Conservation (phyloP, 2,888 invertebrate species). For the Euphydryas editha region DNA sequence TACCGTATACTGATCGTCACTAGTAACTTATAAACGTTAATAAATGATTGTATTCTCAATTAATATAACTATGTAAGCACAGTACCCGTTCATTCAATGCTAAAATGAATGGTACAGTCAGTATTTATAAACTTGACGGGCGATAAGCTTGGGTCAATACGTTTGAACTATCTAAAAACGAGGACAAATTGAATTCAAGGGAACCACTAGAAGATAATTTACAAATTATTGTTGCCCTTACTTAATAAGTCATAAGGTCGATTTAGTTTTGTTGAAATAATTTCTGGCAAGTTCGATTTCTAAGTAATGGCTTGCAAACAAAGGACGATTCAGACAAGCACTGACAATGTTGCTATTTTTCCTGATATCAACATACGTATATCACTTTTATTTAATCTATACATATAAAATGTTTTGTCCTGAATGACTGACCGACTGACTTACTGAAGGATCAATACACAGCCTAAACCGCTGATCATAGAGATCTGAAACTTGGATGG, state of each 20-base stretch:
- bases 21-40: slow-evolving; percentile 1
- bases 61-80: background rate
- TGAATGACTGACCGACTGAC: too few species aligned
- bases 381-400: background rate
- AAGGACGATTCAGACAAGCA: background rate
- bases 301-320: slow-evolving; percentile 3
- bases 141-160: slow-evolving; percentile 31
- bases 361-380: background rate
- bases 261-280: background rate
- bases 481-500: too few species aligned
- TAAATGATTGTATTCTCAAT: background rate
- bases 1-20: background rate
- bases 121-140: slow-evolving; percentile 25
- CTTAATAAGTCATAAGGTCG: background rate
- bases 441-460: too few species aligned
- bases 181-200: slow-evolving; percentile 7
- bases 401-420: too few species aligned
- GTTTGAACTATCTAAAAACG: slow-evolving; percentile 11
- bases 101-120: slow-evolving; percentile 12
- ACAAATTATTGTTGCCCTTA: background rate
- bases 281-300: background rate
- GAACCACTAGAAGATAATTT: slow-evolving; percentile 14
- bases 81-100: slow-evolving; percentile 10
- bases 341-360: slow-evolving; percentile 1
- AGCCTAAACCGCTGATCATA: too few species aligned